Percentiles rank a stretch among this genome's conserved stretches.
Evolutionary conservation across 2,888 invertebrate genomes (phyloP).

Genomic region (Platerodrilus igneus): DNA sequence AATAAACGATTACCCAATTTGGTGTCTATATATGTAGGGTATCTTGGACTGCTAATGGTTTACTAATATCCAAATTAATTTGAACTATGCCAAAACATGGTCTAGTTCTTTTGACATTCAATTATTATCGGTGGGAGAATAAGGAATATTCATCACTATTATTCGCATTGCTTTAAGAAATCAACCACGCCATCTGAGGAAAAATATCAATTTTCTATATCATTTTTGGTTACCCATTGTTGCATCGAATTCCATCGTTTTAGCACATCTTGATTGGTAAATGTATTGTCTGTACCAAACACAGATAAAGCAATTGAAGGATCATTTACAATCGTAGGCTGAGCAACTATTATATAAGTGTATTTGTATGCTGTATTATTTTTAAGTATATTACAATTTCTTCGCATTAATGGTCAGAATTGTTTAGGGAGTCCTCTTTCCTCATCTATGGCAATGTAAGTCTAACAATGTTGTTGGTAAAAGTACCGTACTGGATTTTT

Average conservation of each 20-base stretch:
- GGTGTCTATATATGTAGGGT: too few species aligned
- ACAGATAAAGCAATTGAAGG: constrained; percentile 3
- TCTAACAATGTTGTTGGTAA: neutral
- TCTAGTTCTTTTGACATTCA: too few species aligned
- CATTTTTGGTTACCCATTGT: neutral
- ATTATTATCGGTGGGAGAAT: too few species aligned
- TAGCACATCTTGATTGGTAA: constrained; percentile 5
- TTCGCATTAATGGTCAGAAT: too few species aligned
- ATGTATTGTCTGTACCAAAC: constrained; percentile 9
- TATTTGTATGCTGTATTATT: neutral
- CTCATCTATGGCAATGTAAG: neutral
- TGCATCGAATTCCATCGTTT: constrained; percentile 2
- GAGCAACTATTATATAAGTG: constrained; percentile 7
- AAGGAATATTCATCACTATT: neutral
- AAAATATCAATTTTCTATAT: constrained; percentile 6
- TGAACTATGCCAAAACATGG: too few species aligned
- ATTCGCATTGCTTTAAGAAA: constrained; percentile 2
- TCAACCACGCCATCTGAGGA: constrained; percentile 6
- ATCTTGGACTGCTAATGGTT: too few species aligned
- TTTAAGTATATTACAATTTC: neutral
- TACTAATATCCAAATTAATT: too few species aligned
- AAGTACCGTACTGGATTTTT: too few species aligned
- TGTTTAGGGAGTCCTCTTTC: neutral
- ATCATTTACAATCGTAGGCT: neutral
- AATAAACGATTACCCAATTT: too few species aligned